Evolutionary conservation across 2,797 vertebrate species (phyloP).

Genomic region (Coendou prehensilis): DNA sequence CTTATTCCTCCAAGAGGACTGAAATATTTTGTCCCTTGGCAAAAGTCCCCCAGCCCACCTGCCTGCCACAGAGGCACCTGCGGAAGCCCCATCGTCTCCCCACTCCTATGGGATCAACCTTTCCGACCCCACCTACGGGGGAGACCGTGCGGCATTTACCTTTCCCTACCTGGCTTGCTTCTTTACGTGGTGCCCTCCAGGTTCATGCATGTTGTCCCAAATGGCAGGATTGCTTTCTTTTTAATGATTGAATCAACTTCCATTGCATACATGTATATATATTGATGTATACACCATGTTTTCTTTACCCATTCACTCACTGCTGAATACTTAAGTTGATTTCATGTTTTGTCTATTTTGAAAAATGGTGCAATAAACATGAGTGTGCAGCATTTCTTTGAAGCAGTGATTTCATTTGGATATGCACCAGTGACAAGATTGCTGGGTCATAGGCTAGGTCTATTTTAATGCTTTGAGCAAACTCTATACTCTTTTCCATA

Average conservation of each 20-base stretch:
- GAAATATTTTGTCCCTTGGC: background rate
- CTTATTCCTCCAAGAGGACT: background rate
- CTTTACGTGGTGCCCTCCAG: too few relatives aligned
- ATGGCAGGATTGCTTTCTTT: background rate
- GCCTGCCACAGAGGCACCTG: background rate
- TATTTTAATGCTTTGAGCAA: background rate
- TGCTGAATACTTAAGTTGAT: background rate
- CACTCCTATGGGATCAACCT: too few relatives aligned
- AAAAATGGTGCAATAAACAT: too few relatives aligned
- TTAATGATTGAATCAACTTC: background rate
- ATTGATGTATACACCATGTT: background rate
- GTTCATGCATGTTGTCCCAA: too few relatives aligned
- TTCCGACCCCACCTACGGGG: too few relatives aligned
- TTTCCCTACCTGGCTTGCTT: background rate
- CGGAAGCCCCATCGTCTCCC: background rate
- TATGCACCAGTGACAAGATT: too few relatives aligned
- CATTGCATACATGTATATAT: background rate
- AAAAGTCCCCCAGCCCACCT: background rate
- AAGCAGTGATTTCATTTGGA: background rate
- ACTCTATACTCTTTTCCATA: too few relatives aligned
- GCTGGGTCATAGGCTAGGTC: background rate
- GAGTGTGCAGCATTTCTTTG: too few relatives aligned
- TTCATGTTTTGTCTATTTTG: background rate
- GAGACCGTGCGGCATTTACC: too few relatives aligned
- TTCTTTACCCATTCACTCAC: background rate